Conservation (phyloP, 2,797 vertebrate genomes). For the Brachyalestes nurse region DNA sequence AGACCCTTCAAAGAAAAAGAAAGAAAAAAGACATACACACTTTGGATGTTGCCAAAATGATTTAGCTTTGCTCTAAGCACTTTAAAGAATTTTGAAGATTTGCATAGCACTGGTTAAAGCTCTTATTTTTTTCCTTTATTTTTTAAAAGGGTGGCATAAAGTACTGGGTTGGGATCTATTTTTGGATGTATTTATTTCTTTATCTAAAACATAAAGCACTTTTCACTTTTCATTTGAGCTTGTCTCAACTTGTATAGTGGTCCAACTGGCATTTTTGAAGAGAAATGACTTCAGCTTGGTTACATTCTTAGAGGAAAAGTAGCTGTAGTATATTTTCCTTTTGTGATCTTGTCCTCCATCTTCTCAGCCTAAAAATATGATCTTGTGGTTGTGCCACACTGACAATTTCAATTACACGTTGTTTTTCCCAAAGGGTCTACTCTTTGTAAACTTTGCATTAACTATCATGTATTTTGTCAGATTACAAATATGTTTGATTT, state of each 20-base stretch:
- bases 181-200: conserved; percentile 43
- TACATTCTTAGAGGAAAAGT: not conserved
- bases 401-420: not conserved
- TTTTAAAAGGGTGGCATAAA: not conserved
- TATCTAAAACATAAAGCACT: conserved; percentile 41
- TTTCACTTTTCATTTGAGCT: conserved; percentile 21
- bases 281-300: conserved; percentile 3
- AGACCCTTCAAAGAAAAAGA: not conserved
- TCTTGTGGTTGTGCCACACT: not conserved
- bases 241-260: not conserved
- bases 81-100: conserved; percentile 36
- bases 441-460: conserved; percentile 11
- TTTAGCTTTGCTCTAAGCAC: conserved; percentile 39
- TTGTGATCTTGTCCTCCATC: not conserved
- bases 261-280: conserved; percentile 1
- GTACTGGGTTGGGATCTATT: not conserved
- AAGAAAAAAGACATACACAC: not conserved
- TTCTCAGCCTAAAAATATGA: not conserved
- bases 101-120: conserved; percentile 43
- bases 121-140: conserved; percentile 3
- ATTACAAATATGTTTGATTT: not conserved
- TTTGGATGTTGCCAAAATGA: conserved; percentile 4
- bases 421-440: not conserved
- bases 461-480: conserved; percentile 4
- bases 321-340: not conserved